Evolutionary conservation across 2,113 vertebrate species (phyloP).

Genomic region (Eulemur rufifrons): DNA sequence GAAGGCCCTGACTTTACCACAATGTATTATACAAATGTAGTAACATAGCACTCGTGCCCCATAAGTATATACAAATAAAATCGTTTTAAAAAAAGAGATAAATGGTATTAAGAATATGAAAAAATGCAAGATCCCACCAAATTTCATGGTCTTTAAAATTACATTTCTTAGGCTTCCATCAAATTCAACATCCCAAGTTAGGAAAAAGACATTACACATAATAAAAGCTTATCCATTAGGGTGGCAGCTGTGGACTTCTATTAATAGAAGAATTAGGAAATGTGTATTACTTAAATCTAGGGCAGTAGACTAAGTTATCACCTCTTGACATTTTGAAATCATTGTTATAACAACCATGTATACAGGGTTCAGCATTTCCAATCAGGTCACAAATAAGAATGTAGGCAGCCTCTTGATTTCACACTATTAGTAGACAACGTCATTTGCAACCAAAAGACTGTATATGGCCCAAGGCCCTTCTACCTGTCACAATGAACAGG

Average conservation of each 20-base stretch:
- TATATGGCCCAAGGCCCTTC: neutral
- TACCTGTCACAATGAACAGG: neutral
- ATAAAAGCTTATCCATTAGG: neutral
- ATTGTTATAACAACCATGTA: neutral
- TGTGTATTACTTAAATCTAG: neutral
- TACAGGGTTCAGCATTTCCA: neutral
- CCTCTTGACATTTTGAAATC: conserved; percentile 42
- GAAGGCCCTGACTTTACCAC: too few species aligned
- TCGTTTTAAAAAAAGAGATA: neutral
- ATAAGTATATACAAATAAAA: too few species aligned
- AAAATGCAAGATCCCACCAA: neutral
- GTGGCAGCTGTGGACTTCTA: conserved; percentile 11
- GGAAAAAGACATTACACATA: conserved; percentile 6
- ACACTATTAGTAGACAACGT: neutral
- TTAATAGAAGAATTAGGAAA: conserved; percentile 39
- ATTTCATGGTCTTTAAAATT: conserved; percentile 39
- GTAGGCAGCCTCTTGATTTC: neutral
- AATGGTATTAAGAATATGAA: conserved; percentile 22
- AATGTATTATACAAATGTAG: too few species aligned
- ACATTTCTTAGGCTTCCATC: neutral
- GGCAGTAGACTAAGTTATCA: neutral
- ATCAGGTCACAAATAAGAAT: conserved; percentile 2
- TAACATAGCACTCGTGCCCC: too few species aligned
- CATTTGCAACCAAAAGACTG: neutral
- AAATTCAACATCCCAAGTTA: neutral